phyloP scores from a whole-genome alignment of 2,888 invertebrate species.

The Lithosia quadra region DNA sequence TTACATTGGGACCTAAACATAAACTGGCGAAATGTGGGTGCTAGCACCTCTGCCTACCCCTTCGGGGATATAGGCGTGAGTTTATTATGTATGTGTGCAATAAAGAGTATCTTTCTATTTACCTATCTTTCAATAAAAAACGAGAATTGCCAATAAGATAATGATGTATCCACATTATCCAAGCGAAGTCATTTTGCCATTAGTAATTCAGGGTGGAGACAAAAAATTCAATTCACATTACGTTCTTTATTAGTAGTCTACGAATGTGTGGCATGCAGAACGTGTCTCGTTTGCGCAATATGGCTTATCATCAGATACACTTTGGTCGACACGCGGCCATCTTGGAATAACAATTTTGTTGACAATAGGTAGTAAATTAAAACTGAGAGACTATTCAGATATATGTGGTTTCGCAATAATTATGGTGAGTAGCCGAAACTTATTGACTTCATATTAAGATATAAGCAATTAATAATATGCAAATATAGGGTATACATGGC shows the following conservation, averaged over 20 bases:
- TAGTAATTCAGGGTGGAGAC: background rate
- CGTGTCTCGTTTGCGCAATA: background rate
- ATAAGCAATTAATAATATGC: no score
- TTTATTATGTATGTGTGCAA: no score
- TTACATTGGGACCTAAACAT: no score
- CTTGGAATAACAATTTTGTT: constrained; percentile 12
- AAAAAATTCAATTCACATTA: background rate
- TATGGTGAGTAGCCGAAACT: background rate
- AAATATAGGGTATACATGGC: no score
- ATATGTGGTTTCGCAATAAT: background rate
- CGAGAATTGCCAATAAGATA: no score
- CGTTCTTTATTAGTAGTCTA: constrained; percentile 7
- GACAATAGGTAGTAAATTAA: background rate
- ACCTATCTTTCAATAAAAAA: no score
- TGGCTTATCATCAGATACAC: background rate
- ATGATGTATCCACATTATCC: no score
- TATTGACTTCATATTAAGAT: no score
- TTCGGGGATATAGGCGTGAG: no score
- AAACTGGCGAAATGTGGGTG: no score
- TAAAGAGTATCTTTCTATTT: no score
- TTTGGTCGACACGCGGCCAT: background rate
- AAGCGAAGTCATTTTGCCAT: background rate
- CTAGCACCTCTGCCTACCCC: no score
- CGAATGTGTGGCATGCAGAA: constrained; percentile 1
- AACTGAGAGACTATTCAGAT: background rate